phyloP scores from a whole-genome alignment of 2,797 vertebrate genomes.

The Molossus molossus region DNA sequence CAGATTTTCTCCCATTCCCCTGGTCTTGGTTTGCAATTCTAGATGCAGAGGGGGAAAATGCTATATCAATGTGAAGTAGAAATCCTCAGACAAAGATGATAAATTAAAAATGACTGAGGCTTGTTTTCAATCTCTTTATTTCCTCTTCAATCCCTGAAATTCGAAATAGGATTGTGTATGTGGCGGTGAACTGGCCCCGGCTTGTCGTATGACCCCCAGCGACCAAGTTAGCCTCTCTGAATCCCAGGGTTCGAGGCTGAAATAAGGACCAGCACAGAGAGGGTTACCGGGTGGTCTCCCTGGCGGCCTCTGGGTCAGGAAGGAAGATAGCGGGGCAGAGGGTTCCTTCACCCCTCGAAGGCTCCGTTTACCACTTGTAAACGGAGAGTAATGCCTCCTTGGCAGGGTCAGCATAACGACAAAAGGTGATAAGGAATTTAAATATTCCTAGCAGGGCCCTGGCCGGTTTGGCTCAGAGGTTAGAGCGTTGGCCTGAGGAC shows the following conservation, averaged over 20 bases:
- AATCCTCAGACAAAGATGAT: slow-evolving; percentile 76
- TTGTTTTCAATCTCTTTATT: slow-evolving; percentile 66
- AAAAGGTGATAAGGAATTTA: neutral
- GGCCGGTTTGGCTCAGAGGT: no score
- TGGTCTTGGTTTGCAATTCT: slow-evolving; percentile 79
- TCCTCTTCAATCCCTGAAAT: slow-evolving; percentile 59
- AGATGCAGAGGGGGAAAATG: slow-evolving; percentile 68
- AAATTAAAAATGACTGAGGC: slow-evolving; percentile 81
- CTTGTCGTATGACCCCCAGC: neutral
- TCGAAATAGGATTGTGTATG: neutral
- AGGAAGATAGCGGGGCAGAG: neutral
- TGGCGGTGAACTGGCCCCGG: neutral
- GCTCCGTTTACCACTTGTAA: slow-evolving; percentile 7
- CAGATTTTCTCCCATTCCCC: slow-evolving; percentile 85
- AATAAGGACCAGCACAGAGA: neutral
- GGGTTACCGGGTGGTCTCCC: accelerated
- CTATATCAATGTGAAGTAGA: slow-evolving; percentile 75
- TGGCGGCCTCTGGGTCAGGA: no score
- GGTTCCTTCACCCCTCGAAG: neutral
- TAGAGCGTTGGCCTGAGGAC: no score
- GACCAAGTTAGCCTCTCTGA: neutral
- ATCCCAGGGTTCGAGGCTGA: neutral
- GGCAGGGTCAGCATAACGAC: neutral
- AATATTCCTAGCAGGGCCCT: neutral
- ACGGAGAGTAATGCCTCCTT: neutral